phyloP scores from a whole-genome alignment of 2,888 invertebrate species.

The Ecliptopera silaceata region DNA sequence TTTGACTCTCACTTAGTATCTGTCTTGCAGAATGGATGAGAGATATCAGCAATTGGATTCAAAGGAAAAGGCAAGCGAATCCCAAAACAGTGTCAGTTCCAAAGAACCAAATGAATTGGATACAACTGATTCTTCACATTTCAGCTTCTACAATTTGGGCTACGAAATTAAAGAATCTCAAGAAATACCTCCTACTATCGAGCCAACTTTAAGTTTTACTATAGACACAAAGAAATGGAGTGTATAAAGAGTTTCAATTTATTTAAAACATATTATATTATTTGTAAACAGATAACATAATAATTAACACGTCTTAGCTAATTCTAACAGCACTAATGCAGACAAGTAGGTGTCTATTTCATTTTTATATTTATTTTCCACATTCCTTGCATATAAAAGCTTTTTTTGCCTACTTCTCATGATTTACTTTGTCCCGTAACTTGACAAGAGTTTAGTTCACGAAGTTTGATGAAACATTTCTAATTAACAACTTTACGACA shows the following conservation, averaged over 20 bases:
- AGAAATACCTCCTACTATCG: conserved; percentile 44
- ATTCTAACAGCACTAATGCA: no score
- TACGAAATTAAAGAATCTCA: conserved; percentile 39
- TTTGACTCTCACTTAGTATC: neutral
- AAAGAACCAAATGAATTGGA: conserved; percentile 7
- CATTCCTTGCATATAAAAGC: no score
- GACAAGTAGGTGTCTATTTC: no score
- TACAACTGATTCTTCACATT: conserved; percentile 17
- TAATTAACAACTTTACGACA: conserved; percentile 34
- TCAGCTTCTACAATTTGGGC: conserved; percentile 46
- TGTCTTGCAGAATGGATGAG: conserved; percentile 41
- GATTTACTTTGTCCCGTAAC: conserved; percentile 1
- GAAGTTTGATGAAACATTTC: conserved; percentile 16
- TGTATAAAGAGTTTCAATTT: conserved; percentile 12
- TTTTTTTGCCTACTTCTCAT: conserved; percentile 1
- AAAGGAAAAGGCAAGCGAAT: conserved; percentile 27
- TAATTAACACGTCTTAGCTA: no score
- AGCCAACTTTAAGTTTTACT: conserved; percentile 52
- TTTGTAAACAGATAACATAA: neutral
- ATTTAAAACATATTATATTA: neutral
- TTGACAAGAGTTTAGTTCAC: conserved; percentile 1
- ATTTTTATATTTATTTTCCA: no score
- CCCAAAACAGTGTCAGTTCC: conserved; percentile 24
- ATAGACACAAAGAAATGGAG: conserved; percentile 43
- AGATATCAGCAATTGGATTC: conserved; percentile 38